Evolutionary conservation across 2,113 vertebrate species (phyloP).

Genomic region (Ciconia maguari): DNA sequence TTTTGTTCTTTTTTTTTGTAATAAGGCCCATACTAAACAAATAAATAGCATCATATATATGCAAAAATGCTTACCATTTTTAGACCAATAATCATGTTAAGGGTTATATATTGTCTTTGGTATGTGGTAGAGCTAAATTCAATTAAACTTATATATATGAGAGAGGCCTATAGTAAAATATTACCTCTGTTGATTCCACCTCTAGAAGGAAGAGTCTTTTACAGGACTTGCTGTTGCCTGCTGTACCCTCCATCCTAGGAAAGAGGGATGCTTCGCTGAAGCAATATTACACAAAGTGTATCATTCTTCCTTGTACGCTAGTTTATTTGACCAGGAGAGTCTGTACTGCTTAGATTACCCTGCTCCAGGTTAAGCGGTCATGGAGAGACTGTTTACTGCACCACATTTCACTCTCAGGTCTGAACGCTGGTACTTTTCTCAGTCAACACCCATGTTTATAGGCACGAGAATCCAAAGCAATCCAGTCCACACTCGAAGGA

Average conservation of each 20-base stretch:
- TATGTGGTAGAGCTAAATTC: not conserved
- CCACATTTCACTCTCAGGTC: not conserved
- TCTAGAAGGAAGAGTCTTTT: not conserved
- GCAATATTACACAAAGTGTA: not conserved
- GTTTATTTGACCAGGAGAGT: not conserved
- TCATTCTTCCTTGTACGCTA: not conserved
- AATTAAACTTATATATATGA: not conserved
- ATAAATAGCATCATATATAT: not conserved
- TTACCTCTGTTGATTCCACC: not conserved
- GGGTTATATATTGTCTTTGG: not conserved
- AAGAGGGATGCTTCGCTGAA: not conserved
- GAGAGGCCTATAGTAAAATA: not conserved
- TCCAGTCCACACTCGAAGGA: accelerated
- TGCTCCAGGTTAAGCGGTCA: not conserved
- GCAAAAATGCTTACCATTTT: not conserved
- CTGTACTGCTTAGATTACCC: not conserved
- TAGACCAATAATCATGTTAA: not conserved
- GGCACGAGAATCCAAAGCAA: not conserved
- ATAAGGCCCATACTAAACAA: not conserved
- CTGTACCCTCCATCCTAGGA: not conserved
- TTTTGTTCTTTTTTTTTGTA: not conserved
- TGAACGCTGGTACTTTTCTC: not conserved
- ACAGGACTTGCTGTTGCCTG: not conserved
- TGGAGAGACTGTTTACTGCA: not conserved
- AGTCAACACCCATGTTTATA: not conserved